These are phyloP conservation scores for Solea solea DNA, from an alignment of 2,113 vertebrate genomes.

Conservation along the genomic window DNA sequence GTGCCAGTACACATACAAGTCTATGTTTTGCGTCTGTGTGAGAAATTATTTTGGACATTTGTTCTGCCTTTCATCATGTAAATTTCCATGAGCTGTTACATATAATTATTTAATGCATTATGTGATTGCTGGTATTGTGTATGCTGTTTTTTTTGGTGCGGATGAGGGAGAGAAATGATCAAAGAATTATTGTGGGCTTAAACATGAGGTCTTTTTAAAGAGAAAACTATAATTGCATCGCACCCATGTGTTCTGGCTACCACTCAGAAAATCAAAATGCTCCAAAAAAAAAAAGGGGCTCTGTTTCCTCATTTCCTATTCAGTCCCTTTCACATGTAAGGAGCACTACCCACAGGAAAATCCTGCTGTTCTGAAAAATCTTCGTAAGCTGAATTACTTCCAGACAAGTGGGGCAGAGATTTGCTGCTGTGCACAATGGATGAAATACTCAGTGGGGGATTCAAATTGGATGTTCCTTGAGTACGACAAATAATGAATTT, in stretches of 20 bases:
- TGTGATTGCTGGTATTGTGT: background rate
- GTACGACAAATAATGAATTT: slow-evolving; percentile 62
- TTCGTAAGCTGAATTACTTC: slow-evolving; percentile 64
- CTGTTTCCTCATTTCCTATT: slow-evolving; percentile 36
- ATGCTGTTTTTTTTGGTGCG: background rate
- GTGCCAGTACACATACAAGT: too few species aligned
- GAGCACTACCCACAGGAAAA: slow-evolving; percentile 51
- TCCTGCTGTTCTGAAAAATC: slow-evolving; percentile 49
- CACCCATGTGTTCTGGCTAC: slow-evolving; percentile 31
- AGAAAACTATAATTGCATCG: slow-evolving; percentile 25
- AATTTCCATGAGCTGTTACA: too few species aligned
- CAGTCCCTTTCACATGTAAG: slow-evolving; percentile 40
- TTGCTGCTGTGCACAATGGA: slow-evolving; percentile 69
- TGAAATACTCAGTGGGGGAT: slow-evolving; percentile 63
- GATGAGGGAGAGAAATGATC: slow-evolving; percentile 13
- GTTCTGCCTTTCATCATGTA: too few species aligned
- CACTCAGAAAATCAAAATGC: slow-evolving; percentile 44
- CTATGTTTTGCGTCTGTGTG: too few species aligned
- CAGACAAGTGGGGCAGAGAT: slow-evolving; percentile 66
- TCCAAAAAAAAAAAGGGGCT: background rate
- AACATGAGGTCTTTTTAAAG: slow-evolving; percentile 25
- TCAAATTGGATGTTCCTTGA: slow-evolving; percentile 61
- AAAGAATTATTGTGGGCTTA: slow-evolving; percentile 29
- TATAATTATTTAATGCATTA: too few species aligned
- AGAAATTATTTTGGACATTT: too few species aligned